phyloP scores from a whole-genome alignment of 2,888 invertebrate genomes.

The Leucania comma region DNA sequence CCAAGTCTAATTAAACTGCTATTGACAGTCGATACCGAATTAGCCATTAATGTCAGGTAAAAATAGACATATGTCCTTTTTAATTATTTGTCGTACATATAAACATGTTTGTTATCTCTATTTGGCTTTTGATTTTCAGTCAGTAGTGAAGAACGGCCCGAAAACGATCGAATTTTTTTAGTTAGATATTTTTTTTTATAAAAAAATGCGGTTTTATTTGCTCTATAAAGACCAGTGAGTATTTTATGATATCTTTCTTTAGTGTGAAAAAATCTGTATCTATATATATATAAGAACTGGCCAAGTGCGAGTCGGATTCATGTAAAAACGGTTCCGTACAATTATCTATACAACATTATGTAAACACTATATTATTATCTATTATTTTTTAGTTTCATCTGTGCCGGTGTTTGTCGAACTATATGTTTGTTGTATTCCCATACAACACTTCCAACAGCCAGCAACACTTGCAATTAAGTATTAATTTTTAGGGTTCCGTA shows the following conservation, averaged over 20 bases:
- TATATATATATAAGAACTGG: no score
- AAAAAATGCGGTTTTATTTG: conserved; percentile 81
- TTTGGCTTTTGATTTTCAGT: conserved; percentile 69
- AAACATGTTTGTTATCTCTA: conserved; percentile 34
- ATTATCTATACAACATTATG: no score
- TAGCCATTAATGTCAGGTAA: conserved; percentile 23
- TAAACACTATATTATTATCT: no score
- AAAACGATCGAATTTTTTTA: conserved; percentile 68
- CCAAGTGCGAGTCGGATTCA: no score
- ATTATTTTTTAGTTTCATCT: no score
- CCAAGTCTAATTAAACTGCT: conserved; percentile 48
- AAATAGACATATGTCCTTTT: conserved; percentile 55
- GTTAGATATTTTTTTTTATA: conserved; percentile 2
- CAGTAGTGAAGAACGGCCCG: conserved; percentile 61
- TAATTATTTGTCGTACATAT: conserved; percentile 16
- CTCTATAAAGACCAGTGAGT: conserved; percentile 85
- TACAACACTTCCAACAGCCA: no score
- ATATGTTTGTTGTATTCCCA: no score
- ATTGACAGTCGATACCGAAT: conserved; percentile 45
- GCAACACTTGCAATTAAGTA: no score
- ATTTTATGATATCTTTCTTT: conserved; percentile 38
- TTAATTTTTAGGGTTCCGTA: no score
- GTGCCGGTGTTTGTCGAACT: no score
- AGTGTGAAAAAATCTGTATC: no score
- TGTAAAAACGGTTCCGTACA: no score